Evolutionary conservation across 1,140 invertebrate species (phyloP), one percentile per base, ranked within the genome.

Genomic region (Bactericera cockerelli): DNA sequence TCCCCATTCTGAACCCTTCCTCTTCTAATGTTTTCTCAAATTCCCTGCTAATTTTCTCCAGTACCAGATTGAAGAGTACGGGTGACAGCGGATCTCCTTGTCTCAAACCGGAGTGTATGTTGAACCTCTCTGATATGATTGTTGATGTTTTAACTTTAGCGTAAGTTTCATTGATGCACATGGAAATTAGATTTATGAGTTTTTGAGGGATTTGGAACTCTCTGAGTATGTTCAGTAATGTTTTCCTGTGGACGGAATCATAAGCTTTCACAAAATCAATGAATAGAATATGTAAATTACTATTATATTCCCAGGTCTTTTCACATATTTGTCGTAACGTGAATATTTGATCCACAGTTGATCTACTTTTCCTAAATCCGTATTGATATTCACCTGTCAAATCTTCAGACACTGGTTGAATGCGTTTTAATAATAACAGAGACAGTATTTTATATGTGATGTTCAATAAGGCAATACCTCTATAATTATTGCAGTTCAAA

Each of bases 381-480:
- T 28, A 39, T 19, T 59, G 58, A 42, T 59, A 56, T 19, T 62
- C 61, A n/a, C 28, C 49, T 59, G 59, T 59, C 21, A 38, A 55
- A n/a, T 59, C 39, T 25, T 56, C 28, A 38, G 39, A 26, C 54
- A 60, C 33, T 63, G 55, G 54, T 22, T 56, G 55, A 4, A 59
- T n/a, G 25, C 58, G 24, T 54, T 21, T 59, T 31, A 53, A 55
- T 19, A 64, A 36, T 24, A 61, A 57, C 1, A 59, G 58, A 57
- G 58, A 62, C 25, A 64, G 56, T n/a, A 63, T 42, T 55, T 65
- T 65, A 22, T 64, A 64, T 16, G 58, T 42, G n/a, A 57, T 36
- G 59, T n/a, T 58, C n/a, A 66, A 31, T 14, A 66, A 39, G 2
- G 63, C 57, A 36, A 67, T 66, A 19, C 65, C 66, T 54, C 68